Evolutionary conservation across 2,113 vertebrate species (phyloP).

Genomic region (Cyphomyrus plagiostoma): DNA sequence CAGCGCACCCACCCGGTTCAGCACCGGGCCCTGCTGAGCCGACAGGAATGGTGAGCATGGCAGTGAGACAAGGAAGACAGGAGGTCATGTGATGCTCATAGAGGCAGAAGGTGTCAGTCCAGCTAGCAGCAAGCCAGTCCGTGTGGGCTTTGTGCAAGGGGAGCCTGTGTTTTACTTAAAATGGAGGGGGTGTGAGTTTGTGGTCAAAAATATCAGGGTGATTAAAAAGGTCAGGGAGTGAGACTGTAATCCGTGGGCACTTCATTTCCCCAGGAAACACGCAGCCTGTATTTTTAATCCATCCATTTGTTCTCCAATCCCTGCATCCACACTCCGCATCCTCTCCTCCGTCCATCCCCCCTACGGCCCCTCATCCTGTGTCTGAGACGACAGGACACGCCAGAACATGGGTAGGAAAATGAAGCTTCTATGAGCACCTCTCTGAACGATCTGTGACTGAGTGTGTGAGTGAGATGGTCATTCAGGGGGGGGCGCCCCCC

Average conservation of each 20-base stretch:
- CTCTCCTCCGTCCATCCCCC: background rate
- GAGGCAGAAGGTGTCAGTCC: background rate
- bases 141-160: background rate
- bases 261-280: background rate
- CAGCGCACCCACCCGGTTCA: background rate
- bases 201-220: background rate
- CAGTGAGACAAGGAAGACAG: background rate
- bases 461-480: background rate
- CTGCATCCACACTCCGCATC: background rate
- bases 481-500: conserved; percentile 2
- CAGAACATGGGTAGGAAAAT: background rate
- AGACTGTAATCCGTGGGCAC: background rate
- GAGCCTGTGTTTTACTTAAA: background rate
- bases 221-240: background rate
- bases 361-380: background rate
- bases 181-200: background rate
- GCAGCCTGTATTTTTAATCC: background rate
- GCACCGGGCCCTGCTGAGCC: background rate
- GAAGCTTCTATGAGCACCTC: background rate
- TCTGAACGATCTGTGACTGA: background rate
- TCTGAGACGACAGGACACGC: background rate
- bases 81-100: background rate
- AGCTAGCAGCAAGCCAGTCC: background rate
- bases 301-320: background rate
- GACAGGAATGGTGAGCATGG: background rate